Conservation (phyloP, 1,140 invertebrate species). For the Sycophila sp. region DNA sequence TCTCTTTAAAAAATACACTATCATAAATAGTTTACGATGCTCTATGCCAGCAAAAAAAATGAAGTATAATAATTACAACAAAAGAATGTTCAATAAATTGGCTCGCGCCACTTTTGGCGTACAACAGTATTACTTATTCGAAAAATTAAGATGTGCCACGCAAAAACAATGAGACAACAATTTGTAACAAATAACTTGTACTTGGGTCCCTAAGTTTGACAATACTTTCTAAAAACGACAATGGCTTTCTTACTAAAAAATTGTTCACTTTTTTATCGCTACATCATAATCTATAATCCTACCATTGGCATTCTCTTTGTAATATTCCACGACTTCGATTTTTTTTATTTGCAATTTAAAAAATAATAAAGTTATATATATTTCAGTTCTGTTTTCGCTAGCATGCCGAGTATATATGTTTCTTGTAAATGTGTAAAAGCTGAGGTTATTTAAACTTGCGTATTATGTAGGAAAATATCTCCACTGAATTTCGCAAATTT, state of each 20-base stretch:
- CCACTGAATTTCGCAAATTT: slow-evolving; percentile 19
- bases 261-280: background rate
- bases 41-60: background rate
- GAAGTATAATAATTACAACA: slow-evolving; percentile 3
- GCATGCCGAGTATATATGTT: background rate
- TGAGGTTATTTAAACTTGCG: slow-evolving; percentile 19
- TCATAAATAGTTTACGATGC: slow-evolving; percentile 15
- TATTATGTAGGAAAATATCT: slow-evolving; percentile 2
- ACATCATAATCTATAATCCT: background rate
- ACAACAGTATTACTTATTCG: too few species aligned
- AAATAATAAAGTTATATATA: too few species aligned
- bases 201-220: background rate
- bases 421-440: slow-evolving; percentile 26
- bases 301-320: background rate
- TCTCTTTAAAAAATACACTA: background rate
- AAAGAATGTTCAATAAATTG: slow-evolving; percentile 1
- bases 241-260: slow-evolving; percentile 20
- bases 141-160: background rate
- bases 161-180: slow-evolving; percentile 7
- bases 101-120: too few species aligned
- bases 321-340: background rate
- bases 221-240: slow-evolving; percentile 3
- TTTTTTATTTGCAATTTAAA: background rate
- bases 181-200: background rate
- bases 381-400: background rate